Evolutionary conservation across 2,888 invertebrate genomes (phyloP), one percentile per base, ranked within the genome.

Genomic region (Tillus elongatus): DNA sequence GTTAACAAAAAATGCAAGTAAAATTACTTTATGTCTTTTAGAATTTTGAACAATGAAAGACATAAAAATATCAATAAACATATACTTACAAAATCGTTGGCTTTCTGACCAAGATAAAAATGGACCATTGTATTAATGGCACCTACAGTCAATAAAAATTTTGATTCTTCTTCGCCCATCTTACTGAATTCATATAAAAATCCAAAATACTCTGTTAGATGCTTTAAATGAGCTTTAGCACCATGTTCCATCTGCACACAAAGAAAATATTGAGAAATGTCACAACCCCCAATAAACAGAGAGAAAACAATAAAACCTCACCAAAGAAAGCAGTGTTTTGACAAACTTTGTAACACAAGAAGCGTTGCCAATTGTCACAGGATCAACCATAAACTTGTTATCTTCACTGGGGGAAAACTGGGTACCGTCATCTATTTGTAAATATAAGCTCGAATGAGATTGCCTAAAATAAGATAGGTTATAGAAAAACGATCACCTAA

Each of bases 281-380:
- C 2, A 37, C 31, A 15, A 11, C 6, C 12, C 13, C 13, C 10
- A 29, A n/a, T 11, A 29, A 29, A n/a, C n/a, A 29, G 6, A 32
- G 8, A 13, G 15, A 12, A 4, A 32, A 32, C 8, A 32, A 9
- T 39, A 29, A 34, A 31, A 35, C 19, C 74, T 75, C 61, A 83
- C 82, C 71, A 89, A 72, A 27, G 85, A 81, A 42, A 93, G 73
- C 46, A 93, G 71, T 66, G 88, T 89, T 58, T 84, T 84, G 56
- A 93, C 83, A 66, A 93, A 93, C 64, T 87, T 81, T 46, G 92
- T 92, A 47, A 93, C 88, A 71, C 92, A 93, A 15, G 88, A 88
- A 40, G 79, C 77, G 59, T 82, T 82, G 1, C 87, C 87, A 36
- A 75, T 71, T 45, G 64, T 66, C 6, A 60, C 54, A 8, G 68